A percentile compares a stretch with the other conserved stretches of the same genome.
Evolutionary conservation across 2,113 vertebrate genomes (phyloP).

Genomic region (Gracilinanus agilis): DNA sequence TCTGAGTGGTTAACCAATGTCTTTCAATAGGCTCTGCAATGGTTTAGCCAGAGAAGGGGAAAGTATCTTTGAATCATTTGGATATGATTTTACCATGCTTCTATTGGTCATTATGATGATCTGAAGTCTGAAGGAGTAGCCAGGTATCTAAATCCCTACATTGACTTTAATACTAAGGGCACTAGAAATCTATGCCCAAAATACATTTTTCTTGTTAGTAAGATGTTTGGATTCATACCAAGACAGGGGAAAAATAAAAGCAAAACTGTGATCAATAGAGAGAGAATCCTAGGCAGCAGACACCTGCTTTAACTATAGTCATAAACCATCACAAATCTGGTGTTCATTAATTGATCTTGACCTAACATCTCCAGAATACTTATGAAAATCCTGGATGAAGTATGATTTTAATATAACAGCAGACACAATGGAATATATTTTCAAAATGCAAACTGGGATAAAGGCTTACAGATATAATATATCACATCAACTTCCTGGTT

Average conservation of each 20-base stretch:
- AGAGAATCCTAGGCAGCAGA: slow-evolving; percentile 40
- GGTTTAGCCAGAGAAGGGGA: too few relatives aligned
- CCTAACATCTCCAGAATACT: slow-evolving; percentile 74
- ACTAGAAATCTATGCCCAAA: too few relatives aligned
- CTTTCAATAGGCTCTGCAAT: too few relatives aligned
- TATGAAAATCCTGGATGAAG: slow-evolving; percentile 76
- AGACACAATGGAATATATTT: slow-evolving; percentile 67
- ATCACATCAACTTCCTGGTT: slow-evolving; percentile 65
- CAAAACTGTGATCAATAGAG: slow-evolving; percentile 70
- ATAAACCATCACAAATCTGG: slow-evolving; percentile 85
- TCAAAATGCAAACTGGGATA: slow-evolving; percentile 68
- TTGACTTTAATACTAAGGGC: too few relatives aligned
- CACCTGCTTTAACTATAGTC: slow-evolving; percentile 63
- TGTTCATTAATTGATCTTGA: slow-evolving; percentile 85
- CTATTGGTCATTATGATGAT: too few relatives aligned
- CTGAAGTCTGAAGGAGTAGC: too few relatives aligned
- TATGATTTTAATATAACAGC: slow-evolving; percentile 65
- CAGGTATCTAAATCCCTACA: too few relatives aligned
- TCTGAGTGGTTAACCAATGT: too few relatives aligned
- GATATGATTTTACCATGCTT: too few relatives aligned
- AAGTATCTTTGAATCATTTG: too few relatives aligned
- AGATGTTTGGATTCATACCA: slow-evolving; percentile 79
- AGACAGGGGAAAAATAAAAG: slow-evolving; percentile 52
- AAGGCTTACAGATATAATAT: slow-evolving; percentile 59
- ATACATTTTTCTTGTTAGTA: slow-evolving; percentile 20